Evolutionary conservation across 2,113 vertebrate species (phyloP).

Genomic region (Emydura subglobosa): DNA sequence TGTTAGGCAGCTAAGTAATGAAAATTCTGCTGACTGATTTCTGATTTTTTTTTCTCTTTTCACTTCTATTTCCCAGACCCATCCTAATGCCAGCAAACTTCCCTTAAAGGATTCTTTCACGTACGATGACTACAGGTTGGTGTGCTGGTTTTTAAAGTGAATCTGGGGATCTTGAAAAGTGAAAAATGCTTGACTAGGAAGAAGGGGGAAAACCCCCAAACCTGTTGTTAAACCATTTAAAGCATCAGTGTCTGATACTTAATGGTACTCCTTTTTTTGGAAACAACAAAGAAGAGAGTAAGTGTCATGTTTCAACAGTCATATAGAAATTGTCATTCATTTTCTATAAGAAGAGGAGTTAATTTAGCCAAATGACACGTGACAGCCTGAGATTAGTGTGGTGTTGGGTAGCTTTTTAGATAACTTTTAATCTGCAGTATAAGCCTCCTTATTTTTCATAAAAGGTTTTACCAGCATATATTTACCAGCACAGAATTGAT

Average conservation of each 20-base stretch:
- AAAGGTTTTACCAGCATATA: not conserved
- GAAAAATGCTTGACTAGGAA: not conserved
- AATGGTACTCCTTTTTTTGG: conserved; percentile 2
- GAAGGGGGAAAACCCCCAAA: not conserved
- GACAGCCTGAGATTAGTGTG: not conserved
- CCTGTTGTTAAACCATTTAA: not conserved
- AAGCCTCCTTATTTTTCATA: not conserved
- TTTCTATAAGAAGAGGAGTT: not conserved
- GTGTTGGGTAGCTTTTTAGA: not conserved
- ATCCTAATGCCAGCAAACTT: conserved; percentile 96
- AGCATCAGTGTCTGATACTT: not conserved
- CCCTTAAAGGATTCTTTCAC: conserved; percentile 98
- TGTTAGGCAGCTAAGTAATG: conserved; percentile 91
- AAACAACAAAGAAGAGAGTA: conserved; percentile 22
- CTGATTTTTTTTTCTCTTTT: conserved; percentile 74
- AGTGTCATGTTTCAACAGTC: conserved; percentile 28
- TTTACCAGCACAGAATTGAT: not conserved
- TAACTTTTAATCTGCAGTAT: not conserved
- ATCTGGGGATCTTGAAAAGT: not conserved
- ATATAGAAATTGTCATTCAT: not conserved
- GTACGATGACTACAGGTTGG: conserved; percentile 99
- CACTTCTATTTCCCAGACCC: conserved; percentile 86
- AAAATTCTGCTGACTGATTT: conserved; percentile 90
- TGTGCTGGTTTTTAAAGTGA: conserved; percentile 42
- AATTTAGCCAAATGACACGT: not conserved